Evolutionary conservation across 53 echinoderm and acorn worm genomes (phyloP).

Genomic region (Pentamera pediparva): DNA sequence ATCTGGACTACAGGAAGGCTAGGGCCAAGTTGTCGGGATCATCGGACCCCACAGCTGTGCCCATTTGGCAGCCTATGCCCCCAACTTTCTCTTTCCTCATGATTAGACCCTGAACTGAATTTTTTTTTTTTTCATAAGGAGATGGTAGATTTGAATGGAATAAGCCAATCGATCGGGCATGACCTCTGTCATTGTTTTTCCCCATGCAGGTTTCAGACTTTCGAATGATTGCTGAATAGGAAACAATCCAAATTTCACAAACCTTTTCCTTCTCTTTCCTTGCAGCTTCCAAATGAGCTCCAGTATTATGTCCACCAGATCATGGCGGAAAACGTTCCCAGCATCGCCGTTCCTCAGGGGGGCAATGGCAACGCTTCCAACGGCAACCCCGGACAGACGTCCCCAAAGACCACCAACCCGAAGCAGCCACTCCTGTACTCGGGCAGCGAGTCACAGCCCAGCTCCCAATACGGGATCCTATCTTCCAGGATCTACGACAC

Average conservation of each 20-base stretch:
- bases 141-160: too few species aligned
- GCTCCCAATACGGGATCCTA: constrained; percentile 52
- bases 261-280: not conserved
- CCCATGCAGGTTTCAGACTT: not conserved
- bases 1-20: too few species aligned
- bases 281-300: constrained; percentile 95
- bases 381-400: constrained; percentile 20
- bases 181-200: constrained; percentile 3
- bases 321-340: constrained; percentile 78
- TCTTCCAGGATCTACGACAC: constrained; percentile 84
- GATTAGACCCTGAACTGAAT: too few species aligned
- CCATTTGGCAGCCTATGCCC: too few species aligned
- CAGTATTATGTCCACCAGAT: constrained; percentile 98
- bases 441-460: constrained; percentile 11
- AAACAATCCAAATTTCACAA: not conserved
- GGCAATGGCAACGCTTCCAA: constrained; percentile 10
- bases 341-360: constrained; percentile 29
- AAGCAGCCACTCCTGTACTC: constrained; percentile 72
- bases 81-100: too few species aligned
- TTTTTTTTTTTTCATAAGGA: too few species aligned
- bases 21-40: too few species aligned
- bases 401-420: constrained; percentile 38
- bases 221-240: not conserved
- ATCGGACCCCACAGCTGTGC: too few species aligned
- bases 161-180: too few species aligned